Percentiles rank a stretch among this genome's conserved stretches.
These are phyloP conservation scores for Brachyhypopomus occidentalis DNA, from an alignment of 2,113 vertebrate genomes.

Conservation along the genomic window DNA sequence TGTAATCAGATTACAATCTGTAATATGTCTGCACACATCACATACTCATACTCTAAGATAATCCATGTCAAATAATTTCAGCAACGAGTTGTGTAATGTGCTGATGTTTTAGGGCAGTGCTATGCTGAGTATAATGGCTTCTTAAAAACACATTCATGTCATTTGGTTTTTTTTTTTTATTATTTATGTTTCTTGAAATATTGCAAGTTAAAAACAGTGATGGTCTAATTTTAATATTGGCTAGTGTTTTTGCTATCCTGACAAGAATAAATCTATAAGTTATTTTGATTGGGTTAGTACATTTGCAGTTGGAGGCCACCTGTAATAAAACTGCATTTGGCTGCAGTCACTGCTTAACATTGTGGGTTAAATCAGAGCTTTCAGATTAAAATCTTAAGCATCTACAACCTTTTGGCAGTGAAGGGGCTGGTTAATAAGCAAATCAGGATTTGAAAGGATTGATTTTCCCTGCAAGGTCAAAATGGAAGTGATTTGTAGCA, in stretches of 20 bases:
- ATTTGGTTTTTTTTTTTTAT: no score
- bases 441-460: neutral
- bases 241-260: neutral
- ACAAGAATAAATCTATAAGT: neutral
- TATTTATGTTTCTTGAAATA: no score
- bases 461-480: neutral
- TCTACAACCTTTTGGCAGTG: conserved; percentile 64
- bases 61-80: conserved; percentile 17
- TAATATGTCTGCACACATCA: conserved; percentile 1
- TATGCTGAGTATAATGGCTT: conserved; percentile 48
- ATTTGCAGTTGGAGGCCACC: neutral
- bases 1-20: neutral
- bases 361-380: neutral
- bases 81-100: conserved; percentile 14
- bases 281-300: neutral
- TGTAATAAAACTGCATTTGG: neutral
- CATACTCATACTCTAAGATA: conserved; percentile 6
- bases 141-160: neutral
- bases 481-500: neutral
- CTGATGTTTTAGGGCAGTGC: conserved; percentile 67
- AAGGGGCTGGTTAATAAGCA: conserved; percentile 57
- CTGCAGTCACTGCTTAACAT: neutral
- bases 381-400: conserved; percentile 2
- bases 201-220: neutral
- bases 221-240: neutral